phyloP scores from a whole-genome alignment of 2,888 invertebrate species.

The Ommatoiulus sabulosus region DNA sequence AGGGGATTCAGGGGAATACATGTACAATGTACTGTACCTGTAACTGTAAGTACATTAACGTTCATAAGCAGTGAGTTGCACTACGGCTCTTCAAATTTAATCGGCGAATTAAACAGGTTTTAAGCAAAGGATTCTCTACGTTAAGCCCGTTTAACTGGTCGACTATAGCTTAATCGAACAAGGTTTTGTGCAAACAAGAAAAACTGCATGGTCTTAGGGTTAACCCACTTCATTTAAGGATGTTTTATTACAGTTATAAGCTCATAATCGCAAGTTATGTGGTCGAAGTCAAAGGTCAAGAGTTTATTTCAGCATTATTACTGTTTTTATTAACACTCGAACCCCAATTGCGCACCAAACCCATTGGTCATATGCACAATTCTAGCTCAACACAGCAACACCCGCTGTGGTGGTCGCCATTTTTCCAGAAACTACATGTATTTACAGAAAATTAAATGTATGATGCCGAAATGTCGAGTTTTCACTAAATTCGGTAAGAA shows the following conservation, averaged over 20 bases:
- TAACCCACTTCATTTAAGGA: neutral
- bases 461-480: neutral
- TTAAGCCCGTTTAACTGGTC: neutral
- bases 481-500: neutral
- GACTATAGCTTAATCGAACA: neutral
- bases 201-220: neutral
- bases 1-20: neutral
- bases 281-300: neutral
- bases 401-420: neutral
- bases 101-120: neutral
- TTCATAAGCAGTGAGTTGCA: too few species aligned
- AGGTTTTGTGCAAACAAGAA: neutral
- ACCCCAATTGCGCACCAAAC: slow-evolving; percentile 13
- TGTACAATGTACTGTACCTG: neutral
- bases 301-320: neutral
- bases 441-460: neutral
- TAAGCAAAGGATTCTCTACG: neutral
- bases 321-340: slow-evolving; percentile 15
- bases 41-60: neutral
- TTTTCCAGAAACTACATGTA: neutral
- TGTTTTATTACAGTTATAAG: neutral
- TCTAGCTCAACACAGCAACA: neutral
- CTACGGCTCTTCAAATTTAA: neutral
- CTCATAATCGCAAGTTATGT: neutral
- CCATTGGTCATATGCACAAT: neutral